A percentile compares a stretch with the other conserved stretches of the same genome.
phyloP scores from a whole-genome alignment of 2,113 vertebrate genomes.

The Symphodus melops region DNA sequence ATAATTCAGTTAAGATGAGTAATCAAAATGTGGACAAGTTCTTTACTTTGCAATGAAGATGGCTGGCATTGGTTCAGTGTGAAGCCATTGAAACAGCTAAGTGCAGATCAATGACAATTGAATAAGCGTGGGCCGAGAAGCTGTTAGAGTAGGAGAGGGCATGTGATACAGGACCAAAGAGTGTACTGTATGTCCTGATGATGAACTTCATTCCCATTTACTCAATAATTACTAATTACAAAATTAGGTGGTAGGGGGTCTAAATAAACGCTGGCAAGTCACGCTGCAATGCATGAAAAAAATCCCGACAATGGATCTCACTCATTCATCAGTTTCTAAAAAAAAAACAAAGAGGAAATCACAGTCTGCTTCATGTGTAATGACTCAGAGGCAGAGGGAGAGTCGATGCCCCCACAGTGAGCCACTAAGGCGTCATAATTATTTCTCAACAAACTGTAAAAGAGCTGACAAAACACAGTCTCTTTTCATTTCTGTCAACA shows the following conservation, averaged over 20 bases:
- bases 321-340: not conserved
- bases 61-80: slow-evolving; percentile 16
- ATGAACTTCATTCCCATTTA: slow-evolving; percentile 56
- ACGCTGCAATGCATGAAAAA: not conserved
- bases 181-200: not conserved
- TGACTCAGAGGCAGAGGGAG: slow-evolving; percentile 23
- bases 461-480: slow-evolving; percentile 37
- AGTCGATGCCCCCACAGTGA: slow-evolving; percentile 19
- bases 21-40: not conserved
- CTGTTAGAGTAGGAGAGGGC: slow-evolving; percentile 25
- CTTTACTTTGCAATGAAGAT: not conserved
- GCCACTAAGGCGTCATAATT: slow-evolving; percentile 31
- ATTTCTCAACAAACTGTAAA: slow-evolving; percentile 59
- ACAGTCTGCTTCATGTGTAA: slow-evolving; percentile 20
- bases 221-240: slow-evolving; percentile 45
- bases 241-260: slow-evolving; percentile 18
- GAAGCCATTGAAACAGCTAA: slow-evolving; percentile 41
- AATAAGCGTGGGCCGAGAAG: slow-evolving; percentile 32
- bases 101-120: slow-evolving; percentile 66
- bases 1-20: not conserved
- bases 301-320: not conserved
- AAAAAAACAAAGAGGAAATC: slow-evolving; percentile 4
- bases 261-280: not conserved
- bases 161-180: slow-evolving; percentile 18
- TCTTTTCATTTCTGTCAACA: slow-evolving; percentile 47